Evolutionary conservation across 2,888 invertebrate species (phyloP).

Genomic region (Parapristionchus giblindavisi): DNA sequence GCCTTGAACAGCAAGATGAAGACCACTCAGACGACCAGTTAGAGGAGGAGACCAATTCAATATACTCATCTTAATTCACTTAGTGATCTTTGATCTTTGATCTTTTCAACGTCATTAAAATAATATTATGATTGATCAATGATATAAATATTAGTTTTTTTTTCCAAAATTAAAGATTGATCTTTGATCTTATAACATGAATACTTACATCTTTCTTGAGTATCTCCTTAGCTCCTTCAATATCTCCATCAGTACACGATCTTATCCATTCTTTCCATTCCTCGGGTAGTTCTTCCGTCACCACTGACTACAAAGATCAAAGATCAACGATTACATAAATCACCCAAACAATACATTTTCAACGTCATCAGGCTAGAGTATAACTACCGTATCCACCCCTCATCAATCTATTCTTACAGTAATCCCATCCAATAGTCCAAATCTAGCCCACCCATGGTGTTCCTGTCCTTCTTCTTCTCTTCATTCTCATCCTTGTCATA

Average conservation of each 20-base stretch:
- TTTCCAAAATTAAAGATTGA: too few species aligned
- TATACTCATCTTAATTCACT: background rate
- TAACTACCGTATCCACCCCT: background rate
- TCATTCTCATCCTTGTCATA: too few species aligned
- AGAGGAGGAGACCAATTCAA: constrained; percentile 23
- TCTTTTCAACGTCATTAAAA: too few species aligned
- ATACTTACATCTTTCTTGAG: constrained; percentile 19
- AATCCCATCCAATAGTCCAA: background rate
- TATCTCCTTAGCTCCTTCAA: constrained; percentile 1
- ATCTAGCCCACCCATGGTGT: background rate
- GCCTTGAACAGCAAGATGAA: constrained; percentile 14
- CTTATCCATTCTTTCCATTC: constrained; percentile 22
- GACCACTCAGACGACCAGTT: constrained; percentile 3
- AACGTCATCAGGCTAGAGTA: background rate
- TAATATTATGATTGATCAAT: too few species aligned
- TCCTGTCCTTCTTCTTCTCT: background rate
- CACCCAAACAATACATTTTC: background rate
- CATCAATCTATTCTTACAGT: background rate
- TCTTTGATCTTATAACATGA: too few species aligned
- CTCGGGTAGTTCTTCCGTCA: constrained; percentile 10
- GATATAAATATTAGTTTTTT: too few species aligned
- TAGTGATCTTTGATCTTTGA: background rate
- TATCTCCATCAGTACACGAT: constrained; percentile 33
- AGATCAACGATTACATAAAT: background rate
- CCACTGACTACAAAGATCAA: constrained; percentile 7